These are phyloP conservation scores for Perca flavescens DNA, from an alignment of 2,113 vertebrate genomes.

Conservation along the genomic window DNA sequence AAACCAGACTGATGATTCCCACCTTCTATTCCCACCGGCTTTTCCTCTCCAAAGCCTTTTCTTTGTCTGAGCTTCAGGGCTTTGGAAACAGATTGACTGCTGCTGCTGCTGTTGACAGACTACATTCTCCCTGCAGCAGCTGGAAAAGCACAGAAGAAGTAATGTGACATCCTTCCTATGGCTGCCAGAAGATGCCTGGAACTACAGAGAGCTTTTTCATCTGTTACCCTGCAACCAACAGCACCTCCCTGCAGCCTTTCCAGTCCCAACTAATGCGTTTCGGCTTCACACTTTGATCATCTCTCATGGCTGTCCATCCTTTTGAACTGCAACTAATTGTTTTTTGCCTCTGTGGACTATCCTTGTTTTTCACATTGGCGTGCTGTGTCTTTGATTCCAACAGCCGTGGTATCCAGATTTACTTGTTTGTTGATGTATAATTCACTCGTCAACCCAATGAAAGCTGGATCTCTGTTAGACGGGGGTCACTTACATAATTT, in stretches of 20 bases:
- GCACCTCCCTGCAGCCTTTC: slow-evolving; percentile 56
- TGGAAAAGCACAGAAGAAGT: slow-evolving; percentile 46
- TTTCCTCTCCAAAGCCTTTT: slow-evolving; percentile 49
- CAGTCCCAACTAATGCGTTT: slow-evolving; percentile 27
- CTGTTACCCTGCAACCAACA: slow-evolving; percentile 55
- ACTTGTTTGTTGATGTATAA: slow-evolving; percentile 14
- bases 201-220: slow-evolving; percentile 57
- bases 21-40: slow-evolving; percentile 10
- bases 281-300: slow-evolving; percentile 61
- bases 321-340: slow-evolving; percentile 61
- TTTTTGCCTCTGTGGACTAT: slow-evolving; percentile 31
- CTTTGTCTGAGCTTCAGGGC: slow-evolving; percentile 56
- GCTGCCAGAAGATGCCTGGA: slow-evolving; percentile 59
- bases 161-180: slow-evolving; percentile 57
- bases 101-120: slow-evolving; percentile 62
- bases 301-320: slow-evolving; percentile 46
- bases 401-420: slow-evolving; percentile 23
- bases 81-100: slow-evolving; percentile 67
- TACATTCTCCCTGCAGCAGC: slow-evolving; percentile 52
- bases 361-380: background rate
- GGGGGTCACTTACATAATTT: slow-evolving; percentile 8
- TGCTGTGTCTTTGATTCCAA: slow-evolving; percentile 31
- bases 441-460: background rate
- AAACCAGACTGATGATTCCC: slow-evolving; percentile 34
- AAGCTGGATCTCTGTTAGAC: background rate